Base-by-base conservation (phyloP, 53 echinoderm and acorn worm genomes). In the Actinopyga echinites region DNA sequence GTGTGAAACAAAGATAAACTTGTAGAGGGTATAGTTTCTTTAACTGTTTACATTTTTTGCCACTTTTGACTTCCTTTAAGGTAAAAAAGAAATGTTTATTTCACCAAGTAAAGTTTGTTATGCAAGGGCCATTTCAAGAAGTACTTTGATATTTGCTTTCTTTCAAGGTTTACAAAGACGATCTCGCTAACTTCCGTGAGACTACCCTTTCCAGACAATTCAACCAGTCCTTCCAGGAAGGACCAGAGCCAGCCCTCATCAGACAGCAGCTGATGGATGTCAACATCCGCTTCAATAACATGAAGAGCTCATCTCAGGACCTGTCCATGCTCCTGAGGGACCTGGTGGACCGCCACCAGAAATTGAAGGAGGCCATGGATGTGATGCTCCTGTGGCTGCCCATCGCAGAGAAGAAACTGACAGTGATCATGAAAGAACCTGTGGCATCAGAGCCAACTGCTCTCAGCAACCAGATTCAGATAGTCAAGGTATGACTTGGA, bases 321-420 rank as follows among this genome's bases (percentile, higher is more conserved):
- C 83, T 89, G 64, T 89, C 93, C 0, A 33, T 82, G 30, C 83
- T 83, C 21, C 75, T 95, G 68, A 75, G 89, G 1, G 86, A 93
- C 60, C 89, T 95, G 0, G 91, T 95, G 2, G 93, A 93, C 80
- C 89, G 93, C 23, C 93, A 93, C 69, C 93, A 89, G 85, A 89
- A 89, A 66, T 89, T 91, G 62, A 69, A 89, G 79, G 85, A 86
- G 11, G 91, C 95, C 15, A 77, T 87, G 19, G 83, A 91, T 10
- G 85, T 83, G 32, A 79, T 95, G 69, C 36, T 85, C 64, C 95
- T 84, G 23, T 95, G 95, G 95, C 38, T 95, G 53, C 91, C 87
- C 10, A 79, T 58, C 11, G 89, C 91, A 21, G 93, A 95, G 89
- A 91, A 81, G 31, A 78, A 74, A 2, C 74, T 95, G 62, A 79